phyloP scores from a whole-genome alignment of 2,113 vertebrate genomes.

The Aldabrachelys gigantea region DNA sequence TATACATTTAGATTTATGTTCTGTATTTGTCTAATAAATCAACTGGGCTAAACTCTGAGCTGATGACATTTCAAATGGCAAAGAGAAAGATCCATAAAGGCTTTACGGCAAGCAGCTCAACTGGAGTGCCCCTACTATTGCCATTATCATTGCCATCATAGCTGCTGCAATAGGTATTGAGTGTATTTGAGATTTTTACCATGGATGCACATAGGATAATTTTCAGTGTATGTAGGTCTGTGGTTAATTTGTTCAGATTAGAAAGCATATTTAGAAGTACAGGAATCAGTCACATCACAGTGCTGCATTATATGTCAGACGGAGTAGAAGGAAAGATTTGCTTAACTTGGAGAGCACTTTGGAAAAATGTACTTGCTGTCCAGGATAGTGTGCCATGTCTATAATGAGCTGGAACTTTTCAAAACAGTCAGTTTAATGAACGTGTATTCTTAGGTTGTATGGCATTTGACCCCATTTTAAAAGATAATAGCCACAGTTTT shows the following conservation, averaged over 20 bases:
- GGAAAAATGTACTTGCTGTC: constrained; percentile 24
- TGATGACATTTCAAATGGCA: constrained; percentile 25
- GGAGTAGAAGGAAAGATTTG: constrained; percentile 46
- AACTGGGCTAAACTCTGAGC: not conserved
- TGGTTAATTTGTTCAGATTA: constrained; percentile 36
- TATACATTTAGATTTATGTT: not conserved
- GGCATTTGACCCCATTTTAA: not conserved
- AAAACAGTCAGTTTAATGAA: not conserved
- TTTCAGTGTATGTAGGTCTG: not conserved
- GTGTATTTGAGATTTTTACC: constrained; percentile 6
- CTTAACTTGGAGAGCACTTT: constrained; percentile 38
- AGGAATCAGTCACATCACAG: constrained; percentile 52
- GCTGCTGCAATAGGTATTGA: not conserved
- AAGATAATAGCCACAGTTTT: accelerated
- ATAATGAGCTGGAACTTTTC: not conserved
- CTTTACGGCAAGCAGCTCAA: constrained; percentile 5
- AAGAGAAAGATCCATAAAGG: not conserved
- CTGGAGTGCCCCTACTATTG: not conserved
- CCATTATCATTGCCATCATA: not conserved
- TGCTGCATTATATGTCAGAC: constrained; percentile 5
- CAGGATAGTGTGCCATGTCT: constrained; percentile 27
- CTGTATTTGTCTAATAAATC: not conserved
- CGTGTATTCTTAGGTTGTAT: not conserved
- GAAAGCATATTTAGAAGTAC: not conserved
- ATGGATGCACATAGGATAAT: not conserved